Evolutionary conservation across 1,140 invertebrate species (phyloP), one percentile per base, ranked within the genome.

Genomic region (Drosophila sechellia): DNA sequence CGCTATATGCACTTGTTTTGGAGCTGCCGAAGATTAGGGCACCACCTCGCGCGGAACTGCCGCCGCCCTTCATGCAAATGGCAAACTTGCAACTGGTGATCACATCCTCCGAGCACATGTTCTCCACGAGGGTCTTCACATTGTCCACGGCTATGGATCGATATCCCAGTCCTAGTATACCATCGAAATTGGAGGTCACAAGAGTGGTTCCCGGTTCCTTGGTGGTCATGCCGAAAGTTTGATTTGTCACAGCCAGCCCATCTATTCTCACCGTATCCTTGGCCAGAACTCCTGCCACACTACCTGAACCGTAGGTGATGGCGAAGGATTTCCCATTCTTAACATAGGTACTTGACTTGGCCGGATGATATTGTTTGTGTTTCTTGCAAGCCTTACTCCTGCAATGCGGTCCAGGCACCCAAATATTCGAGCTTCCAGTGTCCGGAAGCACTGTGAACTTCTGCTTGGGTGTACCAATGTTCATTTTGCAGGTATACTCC

Each of bases 191-290:
- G 54, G 97, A 97, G 68, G 96, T 96, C 4, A 98, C 95, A 93
- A 99, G 98, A n/a, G 95, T 93, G 31, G 96, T 91, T 45, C 96
- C 96, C 57, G 98, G 98, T 93, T 99, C 98, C 81, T 94, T 96
- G 8, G 97, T 92, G 1, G 98, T 98, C 93, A 99, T 98, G 12
- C 97, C 98, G 93, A 99, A 99, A 13, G 96, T 97, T 94, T 99
- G 98, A 68, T 94, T 92, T 64, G 93, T 92, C 12, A 98, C 94
- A 31, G 93, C 73, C 5, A 96, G 60, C 46, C 94, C 95, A 68
- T 95, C 97, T 79, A 81, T 13, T 3, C 42, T 15, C 4, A 80
- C 52, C 1, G 31, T 73, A 12, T 81, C 79, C 35, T 40, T 40
- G n/a, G 60, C 66, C 35, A 66, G 22, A 4, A 11, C 40, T 3